phyloP scores from a whole-genome alignment of 2,113 vertebrate genomes.

The Clupea harengus region DNA sequence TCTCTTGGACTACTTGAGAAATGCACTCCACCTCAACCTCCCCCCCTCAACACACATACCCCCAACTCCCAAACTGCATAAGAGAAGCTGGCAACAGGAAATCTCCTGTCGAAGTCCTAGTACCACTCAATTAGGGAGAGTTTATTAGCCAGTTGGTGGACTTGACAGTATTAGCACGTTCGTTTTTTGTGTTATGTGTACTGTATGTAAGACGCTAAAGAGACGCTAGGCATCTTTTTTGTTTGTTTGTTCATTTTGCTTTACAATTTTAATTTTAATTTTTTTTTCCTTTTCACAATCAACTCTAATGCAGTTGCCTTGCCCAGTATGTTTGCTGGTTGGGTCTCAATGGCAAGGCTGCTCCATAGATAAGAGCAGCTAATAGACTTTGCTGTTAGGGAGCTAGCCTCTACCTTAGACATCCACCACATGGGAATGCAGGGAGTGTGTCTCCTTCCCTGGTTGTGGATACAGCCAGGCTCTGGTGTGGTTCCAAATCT shows the following conservation, averaged over 20 bases:
- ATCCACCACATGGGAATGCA: background rate
- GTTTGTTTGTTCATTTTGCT: background rate
- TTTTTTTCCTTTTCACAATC: background rate
- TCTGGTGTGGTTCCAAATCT: background rate
- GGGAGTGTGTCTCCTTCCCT: background rate
- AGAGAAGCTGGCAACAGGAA: background rate
- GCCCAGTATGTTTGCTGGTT: background rate
- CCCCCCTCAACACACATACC: background rate
- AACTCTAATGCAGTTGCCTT: background rate
- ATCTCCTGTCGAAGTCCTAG: background rate
- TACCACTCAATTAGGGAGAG: background rate
- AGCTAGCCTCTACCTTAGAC: background rate
- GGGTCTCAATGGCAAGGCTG: background rate
- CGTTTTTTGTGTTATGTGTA: background rate
- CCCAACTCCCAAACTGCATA: background rate
- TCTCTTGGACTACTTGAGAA: constrained; percentile 56
- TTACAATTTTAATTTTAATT: background rate
- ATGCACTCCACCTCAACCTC: constrained; percentile 53
- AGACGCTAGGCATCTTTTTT: background rate
- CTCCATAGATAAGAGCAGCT: background rate
- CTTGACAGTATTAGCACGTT: background rate
- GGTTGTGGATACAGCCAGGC: background rate
- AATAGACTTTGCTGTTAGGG: background rate
- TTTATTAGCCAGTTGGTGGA: background rate
- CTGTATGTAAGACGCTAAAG: background rate